These are phyloP conservation scores for Dendroctonus ponderosae DNA, from an alignment of 1,140 invertebrate species.

Conservation along the genomic window DNA sequence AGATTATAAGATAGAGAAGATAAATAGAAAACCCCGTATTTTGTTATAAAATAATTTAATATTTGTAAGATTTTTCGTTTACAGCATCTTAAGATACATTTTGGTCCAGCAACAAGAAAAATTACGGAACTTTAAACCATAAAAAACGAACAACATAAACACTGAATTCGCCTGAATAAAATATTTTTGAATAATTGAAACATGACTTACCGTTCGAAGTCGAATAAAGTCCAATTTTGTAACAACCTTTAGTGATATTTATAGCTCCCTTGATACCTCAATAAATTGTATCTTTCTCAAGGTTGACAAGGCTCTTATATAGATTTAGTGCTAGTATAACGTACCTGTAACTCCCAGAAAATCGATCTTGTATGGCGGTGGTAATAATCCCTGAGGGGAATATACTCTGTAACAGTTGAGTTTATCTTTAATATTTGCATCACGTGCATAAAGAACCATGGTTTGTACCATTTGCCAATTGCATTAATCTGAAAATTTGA, in stretches of 20 bases:
- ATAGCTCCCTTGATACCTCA: slow-evolving; percentile 1
- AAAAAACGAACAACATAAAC: too few species aligned
- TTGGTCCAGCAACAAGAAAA: too few species aligned
- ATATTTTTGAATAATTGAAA: too few species aligned
- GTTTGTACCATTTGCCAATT: slow-evolving; percentile 77
- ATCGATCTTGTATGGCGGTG: slow-evolving; percentile 77
- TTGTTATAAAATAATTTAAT: too few species aligned
- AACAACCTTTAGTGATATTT: background rate
- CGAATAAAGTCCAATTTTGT: background rate
- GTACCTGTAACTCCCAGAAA: slow-evolving; percentile 80
- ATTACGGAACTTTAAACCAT: too few species aligned
- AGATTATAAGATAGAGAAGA: too few species aligned
- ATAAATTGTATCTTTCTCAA: slow-evolving; percentile 6
- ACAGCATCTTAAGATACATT: too few species aligned
- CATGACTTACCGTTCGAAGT: background rate
- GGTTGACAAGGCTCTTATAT: slow-evolving; percentile 4
- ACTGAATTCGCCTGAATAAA: too few species aligned
- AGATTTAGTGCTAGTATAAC: slow-evolving; percentile 11
- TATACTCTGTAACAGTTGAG: slow-evolving; percentile 62
- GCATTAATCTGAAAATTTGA: slow-evolving; percentile 58
- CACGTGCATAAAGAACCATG: slow-evolving; percentile 84
- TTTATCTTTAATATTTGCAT: slow-evolving; percentile 53
- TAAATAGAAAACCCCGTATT: too few species aligned
- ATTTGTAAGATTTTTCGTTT: too few species aligned
- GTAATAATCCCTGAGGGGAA: slow-evolving; percentile 79